Evolutionary conservation across 1,140 invertebrate species (phyloP).

Genomic region (Bombyx mori): DNA sequence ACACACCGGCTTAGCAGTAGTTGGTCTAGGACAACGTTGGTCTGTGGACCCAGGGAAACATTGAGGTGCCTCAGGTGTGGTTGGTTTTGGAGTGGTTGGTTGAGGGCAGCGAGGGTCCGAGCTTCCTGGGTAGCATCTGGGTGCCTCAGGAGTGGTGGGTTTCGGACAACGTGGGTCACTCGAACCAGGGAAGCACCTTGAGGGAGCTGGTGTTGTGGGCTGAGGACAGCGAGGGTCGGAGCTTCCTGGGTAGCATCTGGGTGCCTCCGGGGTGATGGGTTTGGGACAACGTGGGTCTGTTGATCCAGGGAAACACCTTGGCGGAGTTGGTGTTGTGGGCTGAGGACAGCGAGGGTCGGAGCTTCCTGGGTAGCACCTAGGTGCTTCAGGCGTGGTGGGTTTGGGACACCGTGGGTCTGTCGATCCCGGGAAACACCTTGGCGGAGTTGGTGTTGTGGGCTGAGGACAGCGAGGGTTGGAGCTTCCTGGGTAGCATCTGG

Average conservation of each 20-base stretch:
- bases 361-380: conserved; percentile 58
- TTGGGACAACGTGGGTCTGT: conserved; percentile 47
- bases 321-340: conserved; percentile 24
- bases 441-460: conserved; percentile 24
- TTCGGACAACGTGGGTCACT: conserved; percentile 9
- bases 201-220: conserved; percentile 22
- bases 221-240: conserved; percentile 56
- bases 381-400: conserved; percentile 29
- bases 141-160: too few relatives aligned
- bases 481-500: conserved; percentile 24
- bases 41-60: too few relatives aligned
- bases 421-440: conserved; percentile 32
- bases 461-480: conserved; percentile 59
- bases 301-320: conserved; percentile 25
- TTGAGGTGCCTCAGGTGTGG: too few relatives aligned
- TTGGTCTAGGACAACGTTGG: too few relatives aligned
- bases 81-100: too few relatives aligned
- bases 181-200: conserved; percentile 8
- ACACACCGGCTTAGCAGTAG: too few relatives aligned
- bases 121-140: too few relatives aligned
- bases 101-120: too few relatives aligned
- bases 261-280: conserved; percentile 20
- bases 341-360: conserved; percentile 52
- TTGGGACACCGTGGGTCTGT: conserved; percentile 52
- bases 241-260: conserved; percentile 56